These are phyloP conservation scores for Chymomyza fuscimana DNA, from an alignment of 2,888 invertebrate species.

Conservation along the genomic window DNA sequence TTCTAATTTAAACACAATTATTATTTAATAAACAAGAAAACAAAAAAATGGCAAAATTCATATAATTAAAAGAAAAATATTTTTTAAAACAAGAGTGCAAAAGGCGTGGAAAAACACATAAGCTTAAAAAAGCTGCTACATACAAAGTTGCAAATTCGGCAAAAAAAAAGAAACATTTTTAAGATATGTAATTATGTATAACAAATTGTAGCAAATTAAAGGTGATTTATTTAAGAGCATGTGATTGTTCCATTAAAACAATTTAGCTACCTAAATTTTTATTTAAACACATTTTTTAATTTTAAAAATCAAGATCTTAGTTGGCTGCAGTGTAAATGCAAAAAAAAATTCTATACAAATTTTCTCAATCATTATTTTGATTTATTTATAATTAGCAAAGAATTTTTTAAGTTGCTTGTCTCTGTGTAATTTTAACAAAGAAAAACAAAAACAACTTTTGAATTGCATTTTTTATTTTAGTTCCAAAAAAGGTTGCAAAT, in stretches of 20 bases:
- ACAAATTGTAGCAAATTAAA: constrained; percentile 71
- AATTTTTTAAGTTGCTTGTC: constrained; percentile 28
- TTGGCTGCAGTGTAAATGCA: background rate
- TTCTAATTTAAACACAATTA: constrained; percentile 68
- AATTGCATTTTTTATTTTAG: constrained; percentile 39
- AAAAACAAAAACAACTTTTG: constrained; percentile 30
- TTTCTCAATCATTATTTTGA: background rate
- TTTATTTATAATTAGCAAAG: constrained; percentile 14
- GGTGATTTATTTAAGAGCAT: constrained; percentile 67
- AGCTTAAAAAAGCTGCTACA: constrained; percentile 27
- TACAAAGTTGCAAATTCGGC: constrained; percentile 13
- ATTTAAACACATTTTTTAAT: constrained; percentile 48
- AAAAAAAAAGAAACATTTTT: constrained; percentile 45
- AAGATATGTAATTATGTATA: constrained; percentile 56
- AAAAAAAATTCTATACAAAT: constrained; percentile 20
- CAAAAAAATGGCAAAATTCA: constrained; percentile 34
- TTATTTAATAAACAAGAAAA: constrained; percentile 26
- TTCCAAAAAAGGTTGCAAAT: constrained; percentile 43
- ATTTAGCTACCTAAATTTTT: constrained; percentile 43
- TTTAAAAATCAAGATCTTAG: constrained; percentile 18
- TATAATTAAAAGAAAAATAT: constrained; percentile 37
- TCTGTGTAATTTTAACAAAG: constrained; percentile 30
- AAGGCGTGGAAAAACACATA: background rate
- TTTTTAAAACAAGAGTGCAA: constrained; percentile 42
- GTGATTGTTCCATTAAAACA: constrained; percentile 67